These are phyloP conservation scores for Antitype chi DNA, from an alignment of 2,888 invertebrate species.

Conservation along the genomic window DNA sequence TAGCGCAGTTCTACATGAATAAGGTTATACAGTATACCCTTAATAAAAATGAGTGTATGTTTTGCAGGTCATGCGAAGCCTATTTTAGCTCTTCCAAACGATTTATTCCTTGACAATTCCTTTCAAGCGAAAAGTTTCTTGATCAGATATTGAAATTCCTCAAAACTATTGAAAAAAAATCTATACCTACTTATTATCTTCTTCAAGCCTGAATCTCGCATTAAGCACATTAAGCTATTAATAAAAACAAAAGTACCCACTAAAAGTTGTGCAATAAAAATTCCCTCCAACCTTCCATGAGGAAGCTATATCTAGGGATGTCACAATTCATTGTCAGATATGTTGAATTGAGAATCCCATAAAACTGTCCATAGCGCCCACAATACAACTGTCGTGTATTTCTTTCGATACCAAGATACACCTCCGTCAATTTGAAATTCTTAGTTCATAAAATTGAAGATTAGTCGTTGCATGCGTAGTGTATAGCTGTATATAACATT, in stretches of 20 bases:
- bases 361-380: slow-evolving; percentile 64
- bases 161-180: too few species aligned
- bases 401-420: slow-evolving; percentile 56
- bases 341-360: slow-evolving; percentile 58
- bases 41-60: background rate
- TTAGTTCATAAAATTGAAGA: slow-evolving; percentile 60
- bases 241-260: background rate
- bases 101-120: background rate
- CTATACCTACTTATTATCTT: too few species aligned
- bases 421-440: slow-evolving; percentile 60
- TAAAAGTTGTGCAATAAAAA: slow-evolving; percentile 40
- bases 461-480: slow-evolving; percentile 45
- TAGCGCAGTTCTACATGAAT: background rate
- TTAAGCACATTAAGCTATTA: background rate
- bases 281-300: slow-evolving; percentile 49
- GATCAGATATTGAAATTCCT: too few species aligned
- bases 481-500: slow-evolving; percentile 5
- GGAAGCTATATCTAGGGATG: slow-evolving; percentile 59
- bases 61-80: background rate
- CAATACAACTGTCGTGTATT: slow-evolving; percentile 54
- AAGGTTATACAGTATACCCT: background rate
- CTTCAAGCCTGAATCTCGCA: background rate
- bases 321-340: slow-evolving; percentile 57
- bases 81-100: background rate
- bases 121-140: background rate